Evolutionary conservation across 2,113 vertebrate genomes (phyloP), one percentile per base, ranked within the genome.

Genomic region (Corythornis cristatus): DNA sequence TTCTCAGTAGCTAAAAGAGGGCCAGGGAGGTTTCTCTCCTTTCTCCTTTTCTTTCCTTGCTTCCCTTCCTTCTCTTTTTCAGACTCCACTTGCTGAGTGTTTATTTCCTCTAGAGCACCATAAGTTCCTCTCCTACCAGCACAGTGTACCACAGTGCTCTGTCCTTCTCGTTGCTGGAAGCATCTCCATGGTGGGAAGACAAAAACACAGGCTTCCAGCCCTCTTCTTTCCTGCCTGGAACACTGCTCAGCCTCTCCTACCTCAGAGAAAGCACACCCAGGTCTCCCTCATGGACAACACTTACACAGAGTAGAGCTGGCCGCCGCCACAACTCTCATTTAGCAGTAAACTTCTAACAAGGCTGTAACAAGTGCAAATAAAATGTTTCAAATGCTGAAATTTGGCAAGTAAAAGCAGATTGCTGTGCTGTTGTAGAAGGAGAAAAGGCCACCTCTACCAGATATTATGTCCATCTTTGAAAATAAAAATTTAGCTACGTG

Each of bases 181-280:
- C 71, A 15, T 22, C 20, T 83, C 28, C 13, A 4, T 14, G 6
- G 14, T 46, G 26, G 17, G 22, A 77, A 86, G 16, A 19, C 33
- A 71, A 12, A 77, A 90, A 75, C 61, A 9, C 22, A 54, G 12
- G 2, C 37, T 85, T 72, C 40, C 37, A 85, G 20, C 25, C 22
- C 51, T 70, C 33, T 68, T 50, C 53, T 83, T 45, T 75, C 15
- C 70, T 37, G 25, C 16, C 28, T 45, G 51, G 16, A 82, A 26
- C 11, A 15, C 16, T 33, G 35, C 33, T 74, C 28, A 43, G 37
- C 25, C 48, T 72, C n/a, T 42, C 37, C 50, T 68, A 37, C 28
- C 26, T 22, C 2, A 2, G 7, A 43, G 22, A 15, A 19, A 70
- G 21, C 4, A 31, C 1, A 2, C 7, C 8, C 15, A 29, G 18